Conservation (phyloP, 2,113 vertebrate species). For the Origma solitaria region DNA sequence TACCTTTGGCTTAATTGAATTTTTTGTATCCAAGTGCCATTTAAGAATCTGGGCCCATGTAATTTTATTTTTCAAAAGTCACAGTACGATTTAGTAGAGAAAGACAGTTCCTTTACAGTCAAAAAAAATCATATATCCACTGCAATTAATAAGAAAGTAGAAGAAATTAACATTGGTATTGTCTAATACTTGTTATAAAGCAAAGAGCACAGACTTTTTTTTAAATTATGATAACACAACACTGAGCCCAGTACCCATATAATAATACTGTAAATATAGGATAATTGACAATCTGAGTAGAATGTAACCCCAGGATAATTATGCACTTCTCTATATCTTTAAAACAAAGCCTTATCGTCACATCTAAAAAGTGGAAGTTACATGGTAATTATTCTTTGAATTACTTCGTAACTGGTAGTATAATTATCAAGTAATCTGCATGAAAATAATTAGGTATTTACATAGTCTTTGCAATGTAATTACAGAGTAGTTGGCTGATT, state of each 20-base stretch:
- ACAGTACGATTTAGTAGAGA: neutral
- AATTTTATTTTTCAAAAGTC: neutral
- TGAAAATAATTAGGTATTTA: slow-evolving; percentile 84
- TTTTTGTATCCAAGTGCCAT: neutral
- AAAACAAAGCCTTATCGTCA: slow-evolving; percentile 75
- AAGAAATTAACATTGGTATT: neutral
- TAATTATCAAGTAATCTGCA: slow-evolving; percentile 85
- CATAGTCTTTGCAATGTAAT: slow-evolving; percentile 79
- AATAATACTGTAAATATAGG: slow-evolving; percentile 51
- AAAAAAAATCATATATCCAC: neutral
- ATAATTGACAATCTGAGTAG: slow-evolving; percentile 63
- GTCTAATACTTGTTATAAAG: slow-evolving; percentile 28
- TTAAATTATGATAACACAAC: slow-evolving; percentile 3
- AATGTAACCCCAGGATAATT: slow-evolving; percentile 65
- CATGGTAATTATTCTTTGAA: slow-evolving; percentile 77
- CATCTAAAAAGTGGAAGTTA: slow-evolving; percentile 73
- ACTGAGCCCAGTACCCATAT: slow-evolving; percentile 58
- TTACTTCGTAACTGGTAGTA: slow-evolving; percentile 78
- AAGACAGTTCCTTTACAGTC: neutral
- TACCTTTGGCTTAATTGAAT: neutral
- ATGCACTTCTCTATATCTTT: slow-evolving; percentile 69
- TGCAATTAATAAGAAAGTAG: neutral
- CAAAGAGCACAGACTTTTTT: slow-evolving; percentile 27
- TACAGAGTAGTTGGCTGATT: slow-evolving; percentile 77
- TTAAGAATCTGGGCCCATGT: neutral